Evolutionary conservation across 2,113 vertebrate genomes (phyloP).

Genomic region (Protobothrops mucrosquamatus): DNA sequence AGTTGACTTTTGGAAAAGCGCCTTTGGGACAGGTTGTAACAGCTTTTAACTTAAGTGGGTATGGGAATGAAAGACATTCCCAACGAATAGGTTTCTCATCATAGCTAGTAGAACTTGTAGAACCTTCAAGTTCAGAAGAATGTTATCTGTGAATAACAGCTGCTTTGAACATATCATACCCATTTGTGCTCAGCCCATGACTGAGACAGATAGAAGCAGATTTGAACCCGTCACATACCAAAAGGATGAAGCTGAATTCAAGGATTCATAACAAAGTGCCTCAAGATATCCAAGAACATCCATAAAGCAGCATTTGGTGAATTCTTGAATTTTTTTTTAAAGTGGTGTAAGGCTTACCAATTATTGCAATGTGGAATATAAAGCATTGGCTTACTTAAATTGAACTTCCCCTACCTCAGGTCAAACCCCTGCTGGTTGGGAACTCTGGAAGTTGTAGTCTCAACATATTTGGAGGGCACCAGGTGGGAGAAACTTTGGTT

Average conservation of each 20-base stretch:
- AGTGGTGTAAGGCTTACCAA: not conserved
- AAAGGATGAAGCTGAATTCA: not conserved
- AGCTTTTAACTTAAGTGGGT: not conserved
- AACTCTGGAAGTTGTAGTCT: not conserved
- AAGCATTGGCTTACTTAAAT: not conserved
- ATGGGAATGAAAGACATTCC: not conserved
- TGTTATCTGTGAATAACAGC: not conserved
- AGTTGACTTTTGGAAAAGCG: not conserved
- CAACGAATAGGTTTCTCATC: no score
- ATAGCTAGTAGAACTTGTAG: not conserved
- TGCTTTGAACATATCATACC: not conserved
- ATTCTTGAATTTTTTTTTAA: not conserved
- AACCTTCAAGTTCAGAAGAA: not conserved
- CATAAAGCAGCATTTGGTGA: not conserved
- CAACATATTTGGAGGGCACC: not conserved
- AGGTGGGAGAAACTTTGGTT: not conserved
- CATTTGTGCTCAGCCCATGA: not conserved
- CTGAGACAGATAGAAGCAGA: not conserved
- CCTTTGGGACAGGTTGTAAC: not conserved
- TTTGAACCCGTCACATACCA: not conserved
- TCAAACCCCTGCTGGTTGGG: not conserved
- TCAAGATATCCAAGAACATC: not conserved
- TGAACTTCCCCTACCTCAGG: not conserved
- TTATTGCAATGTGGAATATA: not conserved
- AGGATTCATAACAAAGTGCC: not conserved